These are phyloP conservation scores for Sphyrna mokarran DNA, from an alignment of 2,113 vertebrate genomes.

Conservation along the genomic window DNA sequence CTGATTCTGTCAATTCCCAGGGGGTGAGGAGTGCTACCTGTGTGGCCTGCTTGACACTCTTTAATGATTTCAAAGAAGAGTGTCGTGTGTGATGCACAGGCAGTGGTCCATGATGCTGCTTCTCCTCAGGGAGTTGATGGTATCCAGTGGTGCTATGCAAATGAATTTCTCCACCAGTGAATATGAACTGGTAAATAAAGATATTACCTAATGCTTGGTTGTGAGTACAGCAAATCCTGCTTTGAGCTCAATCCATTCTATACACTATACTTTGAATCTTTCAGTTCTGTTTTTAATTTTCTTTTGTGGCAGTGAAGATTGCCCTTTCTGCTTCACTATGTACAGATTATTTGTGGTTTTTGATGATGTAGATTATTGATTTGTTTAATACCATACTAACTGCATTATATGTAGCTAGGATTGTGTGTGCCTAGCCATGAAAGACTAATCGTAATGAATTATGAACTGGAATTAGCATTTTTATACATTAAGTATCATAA, in stretches of 20 bases:
- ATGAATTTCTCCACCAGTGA: neutral
- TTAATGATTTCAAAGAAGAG: neutral
- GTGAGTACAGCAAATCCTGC: conserved; percentile 32
- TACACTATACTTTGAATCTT: neutral
- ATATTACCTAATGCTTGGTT: neutral
- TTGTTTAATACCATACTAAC: neutral
- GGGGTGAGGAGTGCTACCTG: neutral
- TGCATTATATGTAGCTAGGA: neutral
- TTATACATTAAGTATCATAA: neutral
- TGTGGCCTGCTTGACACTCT: neutral
- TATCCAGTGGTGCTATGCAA: neutral
- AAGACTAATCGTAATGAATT: neutral
- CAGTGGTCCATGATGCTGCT: neutral
- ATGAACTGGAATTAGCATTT: neutral
- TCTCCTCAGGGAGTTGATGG: neutral
- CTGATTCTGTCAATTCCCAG: neutral
- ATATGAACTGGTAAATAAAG: neutral
- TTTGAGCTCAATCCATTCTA: conserved; percentile 19
- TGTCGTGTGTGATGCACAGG: neutral
- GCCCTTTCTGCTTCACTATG: neutral
- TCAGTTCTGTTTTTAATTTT: neutral
- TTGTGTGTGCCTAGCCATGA: neutral
- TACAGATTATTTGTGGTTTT: neutral
- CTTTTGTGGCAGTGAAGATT: neutral
- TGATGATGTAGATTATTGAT: neutral